A percentile compares a stretch with the other conserved stretches of the same genome.
Evolutionary conservation across 2,113 vertebrate genomes (phyloP).

Genomic region (Pteronura brasiliensis): DNA sequence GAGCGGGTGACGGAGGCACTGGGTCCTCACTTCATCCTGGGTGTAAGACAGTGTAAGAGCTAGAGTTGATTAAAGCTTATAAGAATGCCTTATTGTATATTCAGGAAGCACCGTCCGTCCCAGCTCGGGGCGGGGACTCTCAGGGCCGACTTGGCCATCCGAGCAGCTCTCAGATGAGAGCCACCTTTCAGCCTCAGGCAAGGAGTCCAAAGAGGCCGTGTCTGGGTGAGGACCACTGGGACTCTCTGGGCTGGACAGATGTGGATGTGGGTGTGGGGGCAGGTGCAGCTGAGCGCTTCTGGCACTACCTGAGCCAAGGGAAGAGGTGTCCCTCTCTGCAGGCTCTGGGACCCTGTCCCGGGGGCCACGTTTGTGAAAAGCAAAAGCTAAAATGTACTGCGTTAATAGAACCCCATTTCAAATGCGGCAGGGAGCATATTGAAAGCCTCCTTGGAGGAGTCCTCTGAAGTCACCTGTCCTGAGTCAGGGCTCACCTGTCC

Average conservation of each 20-base stretch:
- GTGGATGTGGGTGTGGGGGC: background rate
- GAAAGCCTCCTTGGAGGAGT: background rate
- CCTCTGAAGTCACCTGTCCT: background rate
- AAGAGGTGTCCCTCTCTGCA: background rate
- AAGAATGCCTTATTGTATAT: background rate
- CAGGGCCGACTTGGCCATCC: background rate
- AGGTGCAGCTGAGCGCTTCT: fast-evolving
- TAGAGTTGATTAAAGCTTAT: background rate
- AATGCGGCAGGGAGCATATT: fast-evolving
- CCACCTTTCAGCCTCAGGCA: background rate
- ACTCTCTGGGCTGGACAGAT: fast-evolving
- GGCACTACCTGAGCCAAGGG: too few relatives aligned
- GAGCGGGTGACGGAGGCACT: background rate
- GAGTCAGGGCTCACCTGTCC: background rate
- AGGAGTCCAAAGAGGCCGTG: background rate
- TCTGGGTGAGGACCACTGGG: background rate
- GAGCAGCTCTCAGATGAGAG: background rate
- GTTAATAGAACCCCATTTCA: background rate
- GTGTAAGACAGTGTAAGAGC: background rate
- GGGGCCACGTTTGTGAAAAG: background rate
- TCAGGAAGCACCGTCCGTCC: background rate
- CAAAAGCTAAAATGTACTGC: background rate
- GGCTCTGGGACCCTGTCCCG: fast-evolving
- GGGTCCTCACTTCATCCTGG: background rate
- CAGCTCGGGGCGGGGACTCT: background rate